Evolutionary conservation across 2,888 invertebrate genomes (phyloP).

Genomic region (Metallyticus violacea): DNA sequence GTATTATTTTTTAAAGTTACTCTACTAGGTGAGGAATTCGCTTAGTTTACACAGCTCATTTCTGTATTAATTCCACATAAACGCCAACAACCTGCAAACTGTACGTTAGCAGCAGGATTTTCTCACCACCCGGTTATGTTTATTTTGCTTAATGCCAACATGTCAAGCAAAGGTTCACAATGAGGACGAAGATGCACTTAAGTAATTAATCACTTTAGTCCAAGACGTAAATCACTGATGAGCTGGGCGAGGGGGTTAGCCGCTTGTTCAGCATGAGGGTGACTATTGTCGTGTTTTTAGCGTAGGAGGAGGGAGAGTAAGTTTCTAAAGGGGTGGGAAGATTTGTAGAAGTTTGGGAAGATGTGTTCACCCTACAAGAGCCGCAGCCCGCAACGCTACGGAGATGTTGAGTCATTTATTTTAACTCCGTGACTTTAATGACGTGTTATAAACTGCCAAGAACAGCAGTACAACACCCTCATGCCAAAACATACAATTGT

Average conservation of each 20-base stretch:
- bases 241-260: no score
- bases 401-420: neutral
- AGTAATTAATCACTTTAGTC: neutral
- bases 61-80: no score
- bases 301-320: no score
- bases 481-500: neutral
- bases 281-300: neutral
- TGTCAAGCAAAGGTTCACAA: no score
- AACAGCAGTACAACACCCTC: constrained; percentile 8
- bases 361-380: neutral
- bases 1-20: no score
- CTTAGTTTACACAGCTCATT: no score
- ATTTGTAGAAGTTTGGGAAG: neutral
- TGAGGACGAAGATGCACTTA: neutral
- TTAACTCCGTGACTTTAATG: constrained; percentile 1
- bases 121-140: no score
- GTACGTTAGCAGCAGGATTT: no score
- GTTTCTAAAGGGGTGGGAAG: neutral
- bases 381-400: neutral
- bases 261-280: no score
- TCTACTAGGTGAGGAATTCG: no score
- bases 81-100: no score
- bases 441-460: constrained; percentile 15
- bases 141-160: neutral
- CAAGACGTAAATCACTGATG: neutral